phyloP scores from a whole-genome alignment of 2,888 invertebrate genomes.

The Ichneumon xanthorius region DNA sequence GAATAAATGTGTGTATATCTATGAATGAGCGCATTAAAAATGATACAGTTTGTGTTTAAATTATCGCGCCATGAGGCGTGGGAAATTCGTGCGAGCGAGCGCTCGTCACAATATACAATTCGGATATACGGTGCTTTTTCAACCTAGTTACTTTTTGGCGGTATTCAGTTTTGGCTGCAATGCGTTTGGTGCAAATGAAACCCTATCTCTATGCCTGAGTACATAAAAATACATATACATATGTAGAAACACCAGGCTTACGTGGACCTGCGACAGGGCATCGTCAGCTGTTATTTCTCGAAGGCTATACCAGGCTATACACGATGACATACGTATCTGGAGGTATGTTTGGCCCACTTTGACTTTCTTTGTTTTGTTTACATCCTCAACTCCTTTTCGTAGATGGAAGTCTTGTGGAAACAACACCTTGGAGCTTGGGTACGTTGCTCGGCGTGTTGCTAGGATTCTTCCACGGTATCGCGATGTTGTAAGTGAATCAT shows the following conservation, averaged over 20 bases:
- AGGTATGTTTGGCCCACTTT: slow-evolving; percentile 46
- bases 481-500: slow-evolving; percentile 75
- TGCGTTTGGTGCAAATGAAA: background rate
- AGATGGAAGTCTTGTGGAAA: slow-evolving; percentile 73
- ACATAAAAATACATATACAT: background rate
- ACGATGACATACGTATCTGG: slow-evolving; percentile 67
- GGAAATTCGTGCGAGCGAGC: too few relatives aligned
- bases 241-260: background rate
- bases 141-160: too few relatives aligned
- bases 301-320: background rate
- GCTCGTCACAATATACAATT: too few relatives aligned
- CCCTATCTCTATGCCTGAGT: background rate
- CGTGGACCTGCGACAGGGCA: background rate
- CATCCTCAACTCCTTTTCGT: slow-evolving; percentile 1
- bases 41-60: too few relatives aligned
- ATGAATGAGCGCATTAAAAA: too few relatives aligned
- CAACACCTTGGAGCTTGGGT: slow-evolving; percentile 71
- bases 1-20: too few relatives aligned
- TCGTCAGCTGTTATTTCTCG: slow-evolving; percentile 8
- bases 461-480: slow-evolving; percentile 72
- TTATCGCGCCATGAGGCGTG: too few relatives aligned
- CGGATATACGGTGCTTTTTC: too few relatives aligned
- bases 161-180: background rate
- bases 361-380: background rate
- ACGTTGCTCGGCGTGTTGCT: slow-evolving; percentile 70